phyloP scores from a whole-genome alignment of 1,140 invertebrate species.

The Glossosoma conforme region DNA sequence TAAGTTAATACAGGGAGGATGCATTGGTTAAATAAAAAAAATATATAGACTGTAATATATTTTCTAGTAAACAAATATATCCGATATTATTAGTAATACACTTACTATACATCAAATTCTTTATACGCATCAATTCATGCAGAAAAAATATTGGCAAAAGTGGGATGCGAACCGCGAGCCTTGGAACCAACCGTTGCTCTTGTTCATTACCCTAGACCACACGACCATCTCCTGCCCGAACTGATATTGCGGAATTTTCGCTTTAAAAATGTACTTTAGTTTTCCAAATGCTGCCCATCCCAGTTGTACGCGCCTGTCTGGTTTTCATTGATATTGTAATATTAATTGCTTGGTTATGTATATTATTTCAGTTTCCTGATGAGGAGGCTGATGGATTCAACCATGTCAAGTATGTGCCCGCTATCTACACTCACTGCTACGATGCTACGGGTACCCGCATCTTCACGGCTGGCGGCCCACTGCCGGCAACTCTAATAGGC shows the following conservation, averaged over 20 bases:
- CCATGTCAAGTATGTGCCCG: conserved; percentile 83
- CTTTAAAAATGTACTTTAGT: too few relatives aligned
- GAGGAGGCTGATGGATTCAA: conserved; percentile 79
- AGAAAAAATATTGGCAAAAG: too few relatives aligned
- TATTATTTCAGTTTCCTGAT: conserved; percentile 65
- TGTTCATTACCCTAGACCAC: too few relatives aligned
- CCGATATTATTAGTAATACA: not conserved
- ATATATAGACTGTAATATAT: not conserved
- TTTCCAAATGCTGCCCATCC: too few relatives aligned
- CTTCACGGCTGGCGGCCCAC: conserved; percentile 90
- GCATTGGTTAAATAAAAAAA: not conserved
- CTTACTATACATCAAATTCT: not conserved
- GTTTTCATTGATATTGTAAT: not conserved
- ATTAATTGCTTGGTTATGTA: not conserved
- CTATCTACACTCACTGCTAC: conserved; percentile 95
- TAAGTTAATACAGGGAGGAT: too few relatives aligned
- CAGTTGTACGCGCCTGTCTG: too few relatives aligned
- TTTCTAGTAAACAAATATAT: too few relatives aligned
- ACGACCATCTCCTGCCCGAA: too few relatives aligned
- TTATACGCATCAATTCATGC: too few relatives aligned
- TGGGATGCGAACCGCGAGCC: too few relatives aligned
- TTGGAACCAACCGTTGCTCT: too few relatives aligned
- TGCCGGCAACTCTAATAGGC: conserved; percentile 84
- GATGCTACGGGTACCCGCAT: conserved; percentile 85
- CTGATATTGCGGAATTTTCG: too few relatives aligned